Conservation (phyloP, 2,888 invertebrate species). For the Allygus modestus region DNA sequence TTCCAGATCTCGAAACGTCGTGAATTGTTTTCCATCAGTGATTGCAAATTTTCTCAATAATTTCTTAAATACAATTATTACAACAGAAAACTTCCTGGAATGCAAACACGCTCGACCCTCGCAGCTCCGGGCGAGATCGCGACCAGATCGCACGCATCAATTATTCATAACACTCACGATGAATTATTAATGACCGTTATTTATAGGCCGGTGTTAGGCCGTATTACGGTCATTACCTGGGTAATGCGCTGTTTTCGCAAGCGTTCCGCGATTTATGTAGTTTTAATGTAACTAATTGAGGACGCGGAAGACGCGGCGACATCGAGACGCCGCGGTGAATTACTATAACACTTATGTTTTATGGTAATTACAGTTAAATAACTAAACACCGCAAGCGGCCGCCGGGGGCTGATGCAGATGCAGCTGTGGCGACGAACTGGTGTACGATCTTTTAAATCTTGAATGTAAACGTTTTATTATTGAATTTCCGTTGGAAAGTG, state of each 20-base stretch:
- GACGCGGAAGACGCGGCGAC: constrained; percentile 24
- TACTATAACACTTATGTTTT: constrained; percentile 32
- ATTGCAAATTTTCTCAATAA: no score
- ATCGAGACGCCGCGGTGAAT: not conserved
- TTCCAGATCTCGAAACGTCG: no score
- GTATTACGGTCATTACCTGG: constrained; percentile 43
- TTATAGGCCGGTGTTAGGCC: constrained; percentile 19
- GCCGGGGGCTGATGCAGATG: not conserved
- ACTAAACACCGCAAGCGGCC: constrained; percentile 3
- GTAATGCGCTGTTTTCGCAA: constrained; percentile 36
- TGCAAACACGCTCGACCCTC: not conserved
- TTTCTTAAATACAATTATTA: no score
- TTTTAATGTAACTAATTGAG: constrained; percentile 29
- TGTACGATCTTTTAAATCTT: no score
- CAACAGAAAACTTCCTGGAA: no score
- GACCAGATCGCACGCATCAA: constrained; percentile 28
- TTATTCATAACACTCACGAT: constrained; percentile 42
- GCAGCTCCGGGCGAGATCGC: not conserved
- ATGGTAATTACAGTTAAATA: constrained; percentile 28
- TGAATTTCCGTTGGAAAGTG: no score
- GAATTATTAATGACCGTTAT: constrained; percentile 54
- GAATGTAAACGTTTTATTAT: no score
- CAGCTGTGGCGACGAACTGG: not conserved
- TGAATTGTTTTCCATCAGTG: no score
- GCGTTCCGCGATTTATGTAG: constrained; percentile 34